Conservation (phyloP, 2,888 invertebrate genomes). For the Xestoiulus laeticollis region DNA sequence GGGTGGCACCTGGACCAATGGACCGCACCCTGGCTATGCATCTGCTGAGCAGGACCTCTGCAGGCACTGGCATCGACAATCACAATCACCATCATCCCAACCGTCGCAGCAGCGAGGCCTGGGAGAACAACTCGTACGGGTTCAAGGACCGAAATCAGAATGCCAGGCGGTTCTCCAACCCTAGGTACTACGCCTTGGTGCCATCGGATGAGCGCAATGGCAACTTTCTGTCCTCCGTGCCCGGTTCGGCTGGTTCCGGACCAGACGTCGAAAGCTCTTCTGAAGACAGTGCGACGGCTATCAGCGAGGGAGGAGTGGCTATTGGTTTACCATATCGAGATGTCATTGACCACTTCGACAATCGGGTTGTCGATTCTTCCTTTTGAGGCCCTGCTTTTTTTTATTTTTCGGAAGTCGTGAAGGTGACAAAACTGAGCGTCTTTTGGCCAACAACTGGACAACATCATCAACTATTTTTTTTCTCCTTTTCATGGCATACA, state of each 20-base stretch:
- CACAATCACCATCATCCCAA: background rate
- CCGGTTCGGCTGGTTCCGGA: slow-evolving; percentile 18
- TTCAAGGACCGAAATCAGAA: slow-evolving; percentile 23
- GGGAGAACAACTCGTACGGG: slow-evolving; percentile 45
- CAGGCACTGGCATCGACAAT: slow-evolving; percentile 47
- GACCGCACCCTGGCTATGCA: background rate
- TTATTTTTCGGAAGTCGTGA: background rate
- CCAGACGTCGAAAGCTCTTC: background rate
- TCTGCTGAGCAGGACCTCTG: slow-evolving; percentile 47
- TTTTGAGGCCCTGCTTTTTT: background rate
- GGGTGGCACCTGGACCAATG: background rate
- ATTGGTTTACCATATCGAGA: background rate
- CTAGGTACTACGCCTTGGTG: slow-evolving; percentile 4
- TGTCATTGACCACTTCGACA: slow-evolving; percentile 31
- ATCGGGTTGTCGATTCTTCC: slow-evolving; percentile 42
- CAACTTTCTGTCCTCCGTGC: slow-evolving; percentile 44
- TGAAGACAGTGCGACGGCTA: background rate
- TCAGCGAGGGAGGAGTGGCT: background rate
- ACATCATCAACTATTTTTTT: too few species aligned
- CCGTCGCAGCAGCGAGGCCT: slow-evolving; percentile 51
- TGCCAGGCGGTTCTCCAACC: slow-evolving; percentile 48
- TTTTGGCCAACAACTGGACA: background rate
- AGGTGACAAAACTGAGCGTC: background rate
- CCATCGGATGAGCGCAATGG: slow-evolving; percentile 51
- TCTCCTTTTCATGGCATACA: too few species aligned